A percentile compares a stretch with the other conserved stretches of the same genome.
phyloP scores from a whole-genome alignment of 2,888 invertebrate genomes.

The Adela reaumurella region DNA sequence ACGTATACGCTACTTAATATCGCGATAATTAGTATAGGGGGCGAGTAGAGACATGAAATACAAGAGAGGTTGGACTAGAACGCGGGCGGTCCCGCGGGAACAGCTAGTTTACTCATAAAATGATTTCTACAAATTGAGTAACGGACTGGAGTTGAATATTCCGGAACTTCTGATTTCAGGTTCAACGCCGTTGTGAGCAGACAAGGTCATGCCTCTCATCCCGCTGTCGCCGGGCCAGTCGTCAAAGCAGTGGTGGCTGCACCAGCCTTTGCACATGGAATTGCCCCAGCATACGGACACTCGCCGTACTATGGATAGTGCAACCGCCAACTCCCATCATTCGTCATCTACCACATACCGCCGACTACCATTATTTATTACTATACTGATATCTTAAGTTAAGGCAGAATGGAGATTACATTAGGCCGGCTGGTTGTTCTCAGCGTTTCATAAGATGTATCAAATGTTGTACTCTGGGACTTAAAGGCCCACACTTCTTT shows the following conservation, averaged over 20 bases:
- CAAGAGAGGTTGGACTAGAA: too few species aligned
- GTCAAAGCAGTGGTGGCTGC: conserved; percentile 27
- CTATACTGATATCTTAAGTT: too few species aligned
- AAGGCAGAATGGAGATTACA: conserved; percentile 37
- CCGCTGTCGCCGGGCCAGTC: conserved; percentile 23
- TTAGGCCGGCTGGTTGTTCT: conserved; percentile 21
- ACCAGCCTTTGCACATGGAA: conserved; percentile 33
- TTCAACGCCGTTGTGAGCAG: conserved; percentile 60
- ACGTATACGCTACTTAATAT: too few species aligned
- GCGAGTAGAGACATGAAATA: too few species aligned
- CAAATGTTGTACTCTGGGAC: conserved; percentile 21
- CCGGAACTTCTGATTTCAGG: conserved; percentile 21
- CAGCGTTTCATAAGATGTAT: conserved; percentile 45
- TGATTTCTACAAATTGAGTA: too few species aligned
- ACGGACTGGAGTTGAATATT: too few species aligned
- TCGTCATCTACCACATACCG: too few species aligned
- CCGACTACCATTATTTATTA: conserved; percentile 32
- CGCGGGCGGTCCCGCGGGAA: too few species aligned
- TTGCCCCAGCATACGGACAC: conserved; percentile 33
- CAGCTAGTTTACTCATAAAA: too few species aligned
- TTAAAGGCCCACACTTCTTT: conserved; percentile 28
- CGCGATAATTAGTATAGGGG: too few species aligned
- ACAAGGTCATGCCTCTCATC: conserved; percentile 54
- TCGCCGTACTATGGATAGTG: conserved; percentile 8
- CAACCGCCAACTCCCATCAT: conserved; percentile 6